phyloP scores from a whole-genome alignment of 2,113 vertebrate species.

The Phrynosoma platyrhinos region DNA sequence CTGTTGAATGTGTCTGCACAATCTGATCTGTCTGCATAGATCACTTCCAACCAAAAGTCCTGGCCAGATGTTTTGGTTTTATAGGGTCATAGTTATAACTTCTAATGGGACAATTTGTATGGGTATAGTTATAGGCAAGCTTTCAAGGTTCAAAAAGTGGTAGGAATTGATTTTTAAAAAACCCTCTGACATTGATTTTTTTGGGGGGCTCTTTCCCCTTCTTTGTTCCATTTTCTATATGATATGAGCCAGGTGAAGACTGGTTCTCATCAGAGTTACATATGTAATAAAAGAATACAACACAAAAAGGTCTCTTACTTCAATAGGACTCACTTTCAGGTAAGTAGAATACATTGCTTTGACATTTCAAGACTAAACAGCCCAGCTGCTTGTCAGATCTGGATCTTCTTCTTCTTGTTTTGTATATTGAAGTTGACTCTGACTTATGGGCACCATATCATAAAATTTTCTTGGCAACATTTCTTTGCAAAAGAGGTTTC shows the following conservation, averaged over 20 bases:
- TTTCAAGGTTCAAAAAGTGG: background rate
- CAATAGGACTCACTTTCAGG: too few relatives aligned
- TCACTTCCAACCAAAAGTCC: background rate
- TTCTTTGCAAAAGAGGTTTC: too few relatives aligned
- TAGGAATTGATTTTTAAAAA: background rate
- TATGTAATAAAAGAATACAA: too few relatives aligned
- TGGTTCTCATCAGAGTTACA: too few relatives aligned
- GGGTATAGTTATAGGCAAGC: background rate
- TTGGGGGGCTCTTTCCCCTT: background rate
- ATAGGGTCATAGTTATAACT: background rate
- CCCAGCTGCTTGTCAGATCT: too few relatives aligned
- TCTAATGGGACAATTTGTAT: background rate
- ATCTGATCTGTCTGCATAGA: background rate
- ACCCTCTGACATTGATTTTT: background rate
- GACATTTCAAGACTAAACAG: too few relatives aligned
- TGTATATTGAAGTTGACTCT: too few relatives aligned
- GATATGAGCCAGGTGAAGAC: background rate
- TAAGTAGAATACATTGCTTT: too few relatives aligned
- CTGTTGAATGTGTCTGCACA: background rate
- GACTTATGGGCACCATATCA: too few relatives aligned
- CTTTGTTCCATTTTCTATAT: background rate
- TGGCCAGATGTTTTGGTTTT: background rate
- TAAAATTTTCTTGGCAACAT: too few relatives aligned
- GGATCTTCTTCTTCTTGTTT: too few relatives aligned
- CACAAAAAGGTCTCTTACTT: too few relatives aligned